Evolutionary conservation across 2,113 vertebrate genomes (phyloP).

Genomic region (Hirundichthys speculiger): DNA sequence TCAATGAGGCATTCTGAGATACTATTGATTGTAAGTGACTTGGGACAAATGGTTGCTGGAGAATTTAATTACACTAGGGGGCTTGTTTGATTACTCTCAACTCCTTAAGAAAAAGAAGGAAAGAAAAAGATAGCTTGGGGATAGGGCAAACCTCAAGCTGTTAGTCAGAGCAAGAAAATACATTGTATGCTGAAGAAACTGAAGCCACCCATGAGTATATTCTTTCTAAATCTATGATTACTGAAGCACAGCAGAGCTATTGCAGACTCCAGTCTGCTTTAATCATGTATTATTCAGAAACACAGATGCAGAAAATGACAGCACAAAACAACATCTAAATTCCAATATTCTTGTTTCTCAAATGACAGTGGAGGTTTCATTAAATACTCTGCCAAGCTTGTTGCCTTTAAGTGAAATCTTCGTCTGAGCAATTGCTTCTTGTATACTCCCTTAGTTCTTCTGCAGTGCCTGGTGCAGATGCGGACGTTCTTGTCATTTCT

Average conservation of each 20-base stretch:
- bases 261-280: not conserved
- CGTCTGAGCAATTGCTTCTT: conserved; percentile 7
- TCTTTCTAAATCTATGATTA: conserved; percentile 51
- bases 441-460: conserved; percentile 1
- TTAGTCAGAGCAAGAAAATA: conserved; percentile 5
- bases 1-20: not conserved
- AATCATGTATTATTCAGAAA: conserved; percentile 57
- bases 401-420: conserved; percentile 6
- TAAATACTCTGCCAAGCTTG: conserved; percentile 1
- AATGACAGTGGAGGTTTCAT: conserved; percentile 5
- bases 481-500: conserved; percentile 7
- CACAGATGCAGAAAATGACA: conserved; percentile 6
- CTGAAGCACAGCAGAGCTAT: conserved; percentile 4
- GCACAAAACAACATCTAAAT: conserved; percentile 23
- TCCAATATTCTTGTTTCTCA: conserved; percentile 11
- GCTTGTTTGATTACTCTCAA: conserved; percentile 8
- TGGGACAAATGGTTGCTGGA: not conserved
- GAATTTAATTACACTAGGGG: conserved; percentile 19
- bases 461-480: conserved; percentile 7
- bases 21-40: not conserved
- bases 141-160: not conserved
- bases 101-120: not conserved
- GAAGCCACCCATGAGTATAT: conserved; percentile 7
- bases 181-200: too few relatives aligned
- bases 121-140: conserved; percentile 4